phyloP scores from a whole-genome alignment of 2,888 invertebrate genomes.

The Acronicta leporina region DNA sequence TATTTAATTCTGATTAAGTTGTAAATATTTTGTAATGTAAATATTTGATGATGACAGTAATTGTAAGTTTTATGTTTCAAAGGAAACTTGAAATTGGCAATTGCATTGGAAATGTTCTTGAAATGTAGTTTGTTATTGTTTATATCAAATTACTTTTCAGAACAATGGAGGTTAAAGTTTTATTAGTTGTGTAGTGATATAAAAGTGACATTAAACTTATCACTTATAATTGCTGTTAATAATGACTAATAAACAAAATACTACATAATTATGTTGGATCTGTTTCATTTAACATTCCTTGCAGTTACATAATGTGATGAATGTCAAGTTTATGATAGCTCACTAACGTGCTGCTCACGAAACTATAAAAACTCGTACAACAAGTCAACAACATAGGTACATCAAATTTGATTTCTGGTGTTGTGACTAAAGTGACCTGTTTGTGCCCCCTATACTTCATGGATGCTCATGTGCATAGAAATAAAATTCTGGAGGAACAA shows the following conservation, averaged over 20 bases:
- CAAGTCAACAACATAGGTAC: too few species aligned
- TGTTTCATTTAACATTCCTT: slow-evolving; percentile 50
- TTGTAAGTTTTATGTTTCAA: slow-evolving; percentile 82
- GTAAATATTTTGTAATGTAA: slow-evolving; percentile 83
- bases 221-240: slow-evolving; percentile 84
- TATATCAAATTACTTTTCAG: slow-evolving; percentile 28
- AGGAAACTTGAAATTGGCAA: slow-evolving; percentile 65
- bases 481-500: too few species aligned
- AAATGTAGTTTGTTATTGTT: slow-evolving; percentile 52
- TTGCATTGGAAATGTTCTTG: slow-evolving; percentile 56
- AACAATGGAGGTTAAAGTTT: slow-evolving; percentile 31
- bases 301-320: slow-evolving; percentile 32
- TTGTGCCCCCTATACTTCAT: too few species aligned
- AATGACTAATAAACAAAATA: slow-evolving; percentile 75
- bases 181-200: slow-evolving; percentile 57
- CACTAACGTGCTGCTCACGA: slow-evolving; percentile 8
- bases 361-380: too few species aligned
- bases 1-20: slow-evolving; percentile 73
- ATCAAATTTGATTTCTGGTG: too few species aligned
- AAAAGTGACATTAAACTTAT: slow-evolving; percentile 69
- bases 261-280: slow-evolving; percentile 40
- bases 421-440: too few species aligned
- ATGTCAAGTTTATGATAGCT: slow-evolving; percentile 44
- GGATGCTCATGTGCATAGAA: too few species aligned
- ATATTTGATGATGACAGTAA: slow-evolving; percentile 71